Evolutionary conservation across 2,888 invertebrate species (phyloP), one percentile per base, ranked within the genome.

Genomic region (Agapetus fuscipes): DNA sequence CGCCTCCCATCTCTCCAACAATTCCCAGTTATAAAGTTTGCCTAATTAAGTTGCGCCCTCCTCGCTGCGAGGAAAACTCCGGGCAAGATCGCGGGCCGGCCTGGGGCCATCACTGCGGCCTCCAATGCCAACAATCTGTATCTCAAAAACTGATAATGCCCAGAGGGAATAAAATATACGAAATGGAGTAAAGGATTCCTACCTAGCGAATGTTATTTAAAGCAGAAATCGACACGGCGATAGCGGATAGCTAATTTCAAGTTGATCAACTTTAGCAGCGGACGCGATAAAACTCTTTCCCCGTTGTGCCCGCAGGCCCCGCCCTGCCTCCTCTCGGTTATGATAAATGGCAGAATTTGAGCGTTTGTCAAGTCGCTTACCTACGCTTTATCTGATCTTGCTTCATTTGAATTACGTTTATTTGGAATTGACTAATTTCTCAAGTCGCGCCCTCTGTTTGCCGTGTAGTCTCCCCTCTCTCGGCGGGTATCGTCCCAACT

Each of bases 21-120:
- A 37, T 39, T 37, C 39, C 24, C 41, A 43, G 44, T 41, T 39
- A 37, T 44, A 43, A 46, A 46, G 39, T 43, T 44, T 44, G 47
- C 41, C 47, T 47, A 47, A 47, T 47, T 47, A 47, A 44, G 47
- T 47, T 47, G 44, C 41, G 39, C 34, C 38, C 20, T 32, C 32
- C 16, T 13, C 13, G 12, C 14, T 30, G 15, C 15, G n/a, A n/a
- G n/a, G n/a, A n/a, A 36, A 17, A 24, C 25, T 17, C 36, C 36
- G 28, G 29, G 36, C n/a, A n/a, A n/a, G n/a, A n/a, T n/a, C n/a
- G n/a, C n/a, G n/a, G n/a, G n/a, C n/a, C n/a, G n/a, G n/a, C n/a
- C n/a, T n/a, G n/a, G 44, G 39, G 39, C 34, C 38, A 16, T 32
- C 32, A 14, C 12, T n/a, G 12, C 14, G 30, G 15, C 15, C 27